Conservation (phyloP, 64 coral and sea anemone genomes). For the Montipora efflorescens region DNA sequence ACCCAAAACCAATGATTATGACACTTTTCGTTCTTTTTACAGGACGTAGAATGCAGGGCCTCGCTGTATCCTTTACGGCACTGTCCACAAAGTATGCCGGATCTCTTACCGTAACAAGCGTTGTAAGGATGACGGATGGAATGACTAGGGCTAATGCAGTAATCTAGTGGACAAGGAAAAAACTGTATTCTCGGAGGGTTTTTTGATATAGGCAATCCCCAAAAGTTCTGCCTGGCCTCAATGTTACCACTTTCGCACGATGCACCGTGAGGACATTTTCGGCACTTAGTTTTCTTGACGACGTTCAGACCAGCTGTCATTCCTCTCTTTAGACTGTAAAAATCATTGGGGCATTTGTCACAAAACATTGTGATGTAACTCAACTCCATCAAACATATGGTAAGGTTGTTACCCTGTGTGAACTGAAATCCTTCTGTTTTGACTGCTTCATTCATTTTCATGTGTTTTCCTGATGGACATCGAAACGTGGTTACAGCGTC, state of each 20-base stretch:
- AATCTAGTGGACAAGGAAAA: constrained; percentile 67
- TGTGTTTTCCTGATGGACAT: constrained; percentile 28
- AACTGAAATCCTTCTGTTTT: neutral
- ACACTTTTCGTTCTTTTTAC: constrained; percentile 63
- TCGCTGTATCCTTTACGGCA: constrained; percentile 70
- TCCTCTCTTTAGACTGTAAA: constrained; percentile 64
- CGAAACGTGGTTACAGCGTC: neutral
- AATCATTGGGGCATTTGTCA: constrained; percentile 43
- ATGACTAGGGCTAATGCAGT: constrained; percentile 16
- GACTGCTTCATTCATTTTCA: neutral
- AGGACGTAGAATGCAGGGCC: constrained; percentile 68
- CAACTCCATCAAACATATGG: neutral
- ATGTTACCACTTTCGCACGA: constrained; percentile 31
- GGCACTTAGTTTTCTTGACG: constrained; percentile 22
- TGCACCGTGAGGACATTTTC: constrained; percentile 75
- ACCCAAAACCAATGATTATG: constrained; percentile 82
- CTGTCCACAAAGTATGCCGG: constrained; percentile 69
- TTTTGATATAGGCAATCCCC: constrained; percentile 17
- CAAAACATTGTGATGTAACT: constrained; percentile 48
- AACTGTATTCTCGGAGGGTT: constrained; percentile 51
- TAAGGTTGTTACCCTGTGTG: neutral
- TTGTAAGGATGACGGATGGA: neutral
- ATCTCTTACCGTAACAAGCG: constrained; percentile 53
- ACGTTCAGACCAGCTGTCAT: neutral
- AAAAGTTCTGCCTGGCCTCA: constrained; percentile 57